phyloP scores from a whole-genome alignment of 2,797 vertebrate genomes.

The Melanotaenia trifasciata region DNA sequence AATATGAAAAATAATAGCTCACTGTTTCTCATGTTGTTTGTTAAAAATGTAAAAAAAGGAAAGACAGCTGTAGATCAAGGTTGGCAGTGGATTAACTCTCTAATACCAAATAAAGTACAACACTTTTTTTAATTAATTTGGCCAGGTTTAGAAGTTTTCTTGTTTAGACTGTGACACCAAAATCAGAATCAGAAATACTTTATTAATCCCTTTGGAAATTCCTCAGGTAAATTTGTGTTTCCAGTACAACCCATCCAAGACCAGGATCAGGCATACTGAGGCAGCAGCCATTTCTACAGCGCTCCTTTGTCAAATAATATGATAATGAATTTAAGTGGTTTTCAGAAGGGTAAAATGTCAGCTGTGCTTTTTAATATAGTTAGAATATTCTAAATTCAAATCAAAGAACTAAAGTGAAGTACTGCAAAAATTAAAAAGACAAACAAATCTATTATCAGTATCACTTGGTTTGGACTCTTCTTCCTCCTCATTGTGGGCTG shows the following conservation, averaged over 20 bases:
- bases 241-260: no score
- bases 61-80: neutral
- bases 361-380: neutral
- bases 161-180: neutral
- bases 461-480: neutral
- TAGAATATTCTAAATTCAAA: neutral
- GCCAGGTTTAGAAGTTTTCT: neutral
- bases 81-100: neutral
- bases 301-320: no score
- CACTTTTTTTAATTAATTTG: no score
- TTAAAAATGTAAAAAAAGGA: neutral
- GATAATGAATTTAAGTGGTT: neutral
- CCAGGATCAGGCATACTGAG: no score
- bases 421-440: neutral
- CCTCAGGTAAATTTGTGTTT: no score
- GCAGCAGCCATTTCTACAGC: no score
- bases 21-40: neutral
- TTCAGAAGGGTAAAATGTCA: neutral
- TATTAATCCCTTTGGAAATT: no score
- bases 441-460: neutral
- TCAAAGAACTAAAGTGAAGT: neutral
- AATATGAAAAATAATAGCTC: neutral
- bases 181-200: no score
- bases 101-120: no score
- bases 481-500: slow-evolving; percentile 8